Evolutionary conservation across 2,797 vertebrate species (phyloP).

Genomic region (Enteromius viviparus): DNA sequence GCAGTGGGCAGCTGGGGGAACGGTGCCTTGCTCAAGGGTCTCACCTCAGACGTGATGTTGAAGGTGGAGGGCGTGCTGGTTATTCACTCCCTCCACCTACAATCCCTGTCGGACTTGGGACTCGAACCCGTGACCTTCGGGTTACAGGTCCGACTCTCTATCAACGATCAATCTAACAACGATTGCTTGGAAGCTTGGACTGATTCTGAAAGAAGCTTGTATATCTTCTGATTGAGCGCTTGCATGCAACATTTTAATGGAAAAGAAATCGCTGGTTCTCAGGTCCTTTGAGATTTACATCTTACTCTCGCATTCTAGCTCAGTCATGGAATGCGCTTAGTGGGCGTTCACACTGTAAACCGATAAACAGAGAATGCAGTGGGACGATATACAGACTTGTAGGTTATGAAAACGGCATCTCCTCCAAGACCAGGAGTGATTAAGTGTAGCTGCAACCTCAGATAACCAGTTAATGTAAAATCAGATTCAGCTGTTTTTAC

Average conservation of each 20-base stretch:
- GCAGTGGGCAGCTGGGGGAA: too few relatives aligned
- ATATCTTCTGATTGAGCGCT: background rate
- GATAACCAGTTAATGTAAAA: background rate
- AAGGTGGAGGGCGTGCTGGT: too few relatives aligned
- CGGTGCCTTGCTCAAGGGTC: too few relatives aligned
- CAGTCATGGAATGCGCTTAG: background rate
- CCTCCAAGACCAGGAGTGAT: background rate
- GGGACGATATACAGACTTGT: background rate
- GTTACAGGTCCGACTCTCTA: too few relatives aligned
- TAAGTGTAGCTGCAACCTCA: background rate
- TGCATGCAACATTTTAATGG: background rate
- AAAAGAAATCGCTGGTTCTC: background rate
- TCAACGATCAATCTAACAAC: too few relatives aligned
- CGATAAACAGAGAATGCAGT: constrained; percentile 3
- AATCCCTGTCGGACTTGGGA: too few relatives aligned
- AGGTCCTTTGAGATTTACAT: constrained; percentile 5
- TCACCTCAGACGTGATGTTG: too few relatives aligned
- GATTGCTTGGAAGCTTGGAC: background rate
- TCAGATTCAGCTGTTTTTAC: background rate
- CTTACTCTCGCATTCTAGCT: background rate
- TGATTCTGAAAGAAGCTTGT: background rate
- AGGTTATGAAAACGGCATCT: background rate
- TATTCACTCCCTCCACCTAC: too few relatives aligned
- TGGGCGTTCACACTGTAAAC: background rate
- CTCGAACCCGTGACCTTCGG: too few relatives aligned